These are phyloP conservation scores for Macropodus opercularis DNA, from an alignment of 2,797 vertebrate genomes.

Conservation along the genomic window DNA sequence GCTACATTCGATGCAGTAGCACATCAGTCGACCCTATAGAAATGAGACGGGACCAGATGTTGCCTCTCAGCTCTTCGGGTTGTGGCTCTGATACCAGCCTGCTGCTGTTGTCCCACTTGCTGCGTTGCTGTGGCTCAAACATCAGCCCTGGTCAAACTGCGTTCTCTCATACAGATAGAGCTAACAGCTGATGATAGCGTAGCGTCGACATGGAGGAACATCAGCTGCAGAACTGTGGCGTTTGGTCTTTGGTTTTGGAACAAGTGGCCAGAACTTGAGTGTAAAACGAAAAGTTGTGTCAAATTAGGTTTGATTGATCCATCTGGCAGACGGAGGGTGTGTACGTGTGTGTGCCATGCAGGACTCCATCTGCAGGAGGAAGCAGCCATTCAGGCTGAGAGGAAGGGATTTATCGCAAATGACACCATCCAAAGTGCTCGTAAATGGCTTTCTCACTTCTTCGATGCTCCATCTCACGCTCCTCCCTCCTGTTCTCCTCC, in stretches of 20 bases:
- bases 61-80: too few species aligned
- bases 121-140: too few species aligned
- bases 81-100: too few species aligned
- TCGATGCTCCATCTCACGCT: slow-evolving; percentile 1
- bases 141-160: too few species aligned
- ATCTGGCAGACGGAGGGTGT: neutral
- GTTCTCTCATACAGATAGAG: too few species aligned
- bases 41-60: too few species aligned
- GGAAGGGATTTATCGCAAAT: slow-evolving; percentile 41
- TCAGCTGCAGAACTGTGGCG: too few species aligned
- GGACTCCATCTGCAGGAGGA: neutral
- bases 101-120: too few species aligned
- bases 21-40: too few species aligned
- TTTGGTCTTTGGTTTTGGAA: slow-evolving; percentile 10
- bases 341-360: neutral
- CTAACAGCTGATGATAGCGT: too few species aligned
- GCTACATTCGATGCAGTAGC: too few species aligned
- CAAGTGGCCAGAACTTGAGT: neutral
- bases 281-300: slow-evolving; percentile 10
- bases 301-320: slow-evolving; percentile 41
- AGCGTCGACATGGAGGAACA: too few species aligned
- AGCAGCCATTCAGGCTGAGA: neutral
- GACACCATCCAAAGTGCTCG: slow-evolving; percentile 54
- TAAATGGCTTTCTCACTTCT: slow-evolving; percentile 40
- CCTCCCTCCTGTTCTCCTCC: neutral